A percentile compares a stretch with the other conserved stretches of the same genome.
Evolutionary conservation across 2,113 vertebrate species (phyloP).

Genomic region (Vidua macroura): DNA sequence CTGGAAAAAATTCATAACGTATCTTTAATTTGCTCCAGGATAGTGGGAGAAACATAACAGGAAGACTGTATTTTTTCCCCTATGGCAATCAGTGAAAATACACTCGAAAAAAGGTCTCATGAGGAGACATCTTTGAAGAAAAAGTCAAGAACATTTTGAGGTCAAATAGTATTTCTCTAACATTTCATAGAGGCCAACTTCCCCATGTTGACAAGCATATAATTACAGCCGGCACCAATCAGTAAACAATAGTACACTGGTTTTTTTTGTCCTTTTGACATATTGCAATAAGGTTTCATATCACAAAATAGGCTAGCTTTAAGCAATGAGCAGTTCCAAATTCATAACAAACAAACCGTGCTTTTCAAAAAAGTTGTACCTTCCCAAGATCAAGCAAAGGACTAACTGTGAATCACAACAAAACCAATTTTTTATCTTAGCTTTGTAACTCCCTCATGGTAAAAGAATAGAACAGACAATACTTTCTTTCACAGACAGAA

Average conservation of each 20-base stretch:
- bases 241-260: not conserved
- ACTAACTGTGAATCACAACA: not conserved
- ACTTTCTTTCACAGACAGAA: not conserved
- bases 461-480: not conserved
- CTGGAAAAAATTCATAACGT: not conserved
- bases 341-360: not conserved
- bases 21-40: not conserved
- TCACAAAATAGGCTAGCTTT: not conserved
- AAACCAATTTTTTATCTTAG: not conserved
- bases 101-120: not conserved
- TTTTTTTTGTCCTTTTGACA: not conserved
- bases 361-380: not conserved
- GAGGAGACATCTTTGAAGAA: not conserved
- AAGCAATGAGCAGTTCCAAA: not conserved
- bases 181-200: not conserved
- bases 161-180: not conserved
- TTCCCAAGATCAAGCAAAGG: not conserved
- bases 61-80: not conserved
- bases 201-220: not conserved
- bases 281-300: not conserved
- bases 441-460: not conserved
- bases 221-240: not conserved
- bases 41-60: not conserved
- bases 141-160: not conserved
- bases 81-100: not conserved